Evolutionary conservation across 2,797 vertebrate genomes (phyloP).

Genomic region (Propithecus deckenii): DNA sequence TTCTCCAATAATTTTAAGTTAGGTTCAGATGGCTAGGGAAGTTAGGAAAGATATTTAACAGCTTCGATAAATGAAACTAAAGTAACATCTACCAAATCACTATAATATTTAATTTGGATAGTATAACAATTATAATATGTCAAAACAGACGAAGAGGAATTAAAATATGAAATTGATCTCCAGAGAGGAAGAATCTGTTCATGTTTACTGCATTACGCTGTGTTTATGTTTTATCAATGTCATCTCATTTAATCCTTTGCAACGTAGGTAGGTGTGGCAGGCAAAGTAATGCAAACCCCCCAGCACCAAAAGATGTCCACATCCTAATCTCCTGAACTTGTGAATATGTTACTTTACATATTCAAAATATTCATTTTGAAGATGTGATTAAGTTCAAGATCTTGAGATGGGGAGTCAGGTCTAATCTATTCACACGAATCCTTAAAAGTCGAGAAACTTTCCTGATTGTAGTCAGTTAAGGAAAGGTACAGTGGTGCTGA

Average conservation of each 20-base stretch:
- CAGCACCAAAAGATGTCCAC: not conserved
- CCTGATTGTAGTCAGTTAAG: not conserved
- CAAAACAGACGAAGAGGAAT: not conserved
- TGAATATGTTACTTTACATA: not conserved
- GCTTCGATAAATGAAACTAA: not conserved
- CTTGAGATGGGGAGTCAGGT: not conserved
- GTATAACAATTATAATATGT: not conserved
- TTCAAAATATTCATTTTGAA: not conserved
- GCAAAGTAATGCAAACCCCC: not conserved
- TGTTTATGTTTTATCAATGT: not conserved
- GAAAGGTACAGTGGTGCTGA: not conserved
- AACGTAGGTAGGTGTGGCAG: not conserved
- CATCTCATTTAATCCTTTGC: not conserved
- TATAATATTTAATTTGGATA: not conserved
- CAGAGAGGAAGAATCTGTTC: not conserved
- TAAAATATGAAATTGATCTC: not conserved
- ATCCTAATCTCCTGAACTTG: not conserved
- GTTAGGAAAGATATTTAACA: not conserved
- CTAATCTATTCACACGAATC: not conserved
- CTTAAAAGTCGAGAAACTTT: not conserved
- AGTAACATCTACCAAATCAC: not conserved
- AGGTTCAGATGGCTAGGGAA: not conserved
- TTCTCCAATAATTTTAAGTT: not conserved
- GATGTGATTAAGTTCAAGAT: not conserved
- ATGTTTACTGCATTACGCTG: not conserved